A percentile compares a stretch with the other conserved stretches of the same genome.
Conservation (phyloP, 2,888 invertebrate genomes). For the Eurois occulta region DNA sequence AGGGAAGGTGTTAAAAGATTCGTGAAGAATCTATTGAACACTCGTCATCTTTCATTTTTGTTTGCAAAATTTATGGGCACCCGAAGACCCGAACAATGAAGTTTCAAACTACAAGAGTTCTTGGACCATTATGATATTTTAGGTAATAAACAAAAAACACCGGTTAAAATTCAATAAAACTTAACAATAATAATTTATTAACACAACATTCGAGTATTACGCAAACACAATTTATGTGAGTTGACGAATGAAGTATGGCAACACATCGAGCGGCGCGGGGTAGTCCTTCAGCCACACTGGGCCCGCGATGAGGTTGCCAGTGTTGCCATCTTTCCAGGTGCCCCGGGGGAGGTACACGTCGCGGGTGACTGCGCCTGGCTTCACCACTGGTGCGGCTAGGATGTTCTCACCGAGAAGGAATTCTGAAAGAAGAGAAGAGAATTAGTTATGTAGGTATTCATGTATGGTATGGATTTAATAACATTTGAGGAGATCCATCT, state of each 20-base stretch:
- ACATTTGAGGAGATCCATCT: neutral
- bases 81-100: neutral
- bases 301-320: conserved; percentile 84
- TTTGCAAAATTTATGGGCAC: neutral
- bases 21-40: too few species aligned
- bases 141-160: neutral
- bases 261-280: conserved; percentile 90
- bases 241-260: conserved; percentile 91
- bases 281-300: conserved; percentile 91
- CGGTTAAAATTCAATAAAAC: neutral
- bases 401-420: conserved; percentile 93
- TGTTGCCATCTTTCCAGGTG: conserved; percentile 91
- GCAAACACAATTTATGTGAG: conserved; percentile 70
- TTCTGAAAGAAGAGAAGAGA: conserved; percentile 84
- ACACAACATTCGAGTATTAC: conserved; percentile 40
- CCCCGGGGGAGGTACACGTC: conserved; percentile 93
- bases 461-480: neutral
- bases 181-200: conserved; percentile 30
- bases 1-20: too few species aligned
- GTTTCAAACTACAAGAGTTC: neutral
- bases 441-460: neutral
- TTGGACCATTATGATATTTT: neutral
- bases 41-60: neutral
- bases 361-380: conserved; percentile 90
- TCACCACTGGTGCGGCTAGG: conserved; percentile 93